Percentiles rank a stretch among this genome's conserved stretches.
phyloP scores from a whole-genome alignment of 2,797 vertebrate species.

The Falco novaeseelandiae region DNA sequence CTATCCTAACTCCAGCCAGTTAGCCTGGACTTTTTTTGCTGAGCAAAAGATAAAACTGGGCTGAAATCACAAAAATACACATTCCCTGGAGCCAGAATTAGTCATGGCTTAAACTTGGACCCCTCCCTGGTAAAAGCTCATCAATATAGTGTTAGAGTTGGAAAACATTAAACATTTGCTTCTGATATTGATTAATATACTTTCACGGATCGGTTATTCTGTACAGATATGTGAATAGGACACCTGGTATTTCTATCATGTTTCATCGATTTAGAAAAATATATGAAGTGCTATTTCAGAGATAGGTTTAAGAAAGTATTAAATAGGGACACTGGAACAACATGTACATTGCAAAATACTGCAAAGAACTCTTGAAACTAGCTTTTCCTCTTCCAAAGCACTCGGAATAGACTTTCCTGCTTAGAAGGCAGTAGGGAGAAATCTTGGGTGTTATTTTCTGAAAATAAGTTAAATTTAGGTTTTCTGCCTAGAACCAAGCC shows the following conservation, averaged over 20 bases:
- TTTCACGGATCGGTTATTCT: not conserved
- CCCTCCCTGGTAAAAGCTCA: conserved; percentile 58
- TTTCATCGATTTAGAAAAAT: not conserved
- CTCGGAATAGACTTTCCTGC: conserved; percentile 13
- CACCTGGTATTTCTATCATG: not conserved
- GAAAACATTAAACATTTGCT: conserved; percentile 29
- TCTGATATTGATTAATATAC: conserved; percentile 51
- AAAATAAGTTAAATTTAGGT: conserved; percentile 49
- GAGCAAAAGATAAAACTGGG: conserved; percentile 34
- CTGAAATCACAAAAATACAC: conserved; percentile 32
- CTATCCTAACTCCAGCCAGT: not conserved
- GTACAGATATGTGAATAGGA: not conserved
- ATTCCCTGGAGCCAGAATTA: conserved; percentile 55
- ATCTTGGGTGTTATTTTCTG: conserved; percentile 55
- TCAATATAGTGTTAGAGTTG: conserved; percentile 37
- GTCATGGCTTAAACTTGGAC: conserved; percentile 46
- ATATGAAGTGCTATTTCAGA: conserved; percentile 30
- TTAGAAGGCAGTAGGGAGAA: conserved; percentile 28
- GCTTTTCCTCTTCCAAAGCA: conserved; percentile 43
- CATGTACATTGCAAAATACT: not conserved
- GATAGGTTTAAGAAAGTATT: conserved; percentile 42
- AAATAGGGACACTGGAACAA: conserved; percentile 15
- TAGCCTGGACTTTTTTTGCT: not conserved
- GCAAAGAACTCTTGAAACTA: conserved; percentile 5
- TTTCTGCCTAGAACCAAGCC: conserved; percentile 36